Evolutionary conservation across 2,888 invertebrate genomes (phyloP).

Genomic region (Thyatira batis): DNA sequence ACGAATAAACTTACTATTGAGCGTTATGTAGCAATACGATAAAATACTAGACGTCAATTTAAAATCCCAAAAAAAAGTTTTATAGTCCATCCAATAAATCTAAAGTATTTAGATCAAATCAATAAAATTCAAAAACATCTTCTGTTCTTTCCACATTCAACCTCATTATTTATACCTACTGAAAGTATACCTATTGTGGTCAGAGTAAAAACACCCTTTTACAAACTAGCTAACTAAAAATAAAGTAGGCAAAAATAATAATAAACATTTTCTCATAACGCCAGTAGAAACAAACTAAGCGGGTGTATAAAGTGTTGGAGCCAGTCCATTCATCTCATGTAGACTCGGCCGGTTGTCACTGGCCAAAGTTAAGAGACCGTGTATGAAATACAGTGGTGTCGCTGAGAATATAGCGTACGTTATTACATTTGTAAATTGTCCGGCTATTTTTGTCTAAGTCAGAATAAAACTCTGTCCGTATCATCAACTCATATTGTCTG

Average conservation of each 20-base stretch:
- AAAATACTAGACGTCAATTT: too few species aligned
- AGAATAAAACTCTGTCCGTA: background rate
- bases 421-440: constrained; percentile 5
- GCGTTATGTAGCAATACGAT: too few species aligned
- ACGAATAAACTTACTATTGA: too few species aligned
- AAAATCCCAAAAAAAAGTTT: too few species aligned
- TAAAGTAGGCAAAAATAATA: constrained; percentile 5
- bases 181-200: too few species aligned
- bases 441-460: background rate
- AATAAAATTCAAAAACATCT: too few species aligned
- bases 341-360: constrained; percentile 15
- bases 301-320: constrained; percentile 11
- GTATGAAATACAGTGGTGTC: constrained; percentile 30
- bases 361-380: constrained; percentile 27
- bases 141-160: too few species aligned
- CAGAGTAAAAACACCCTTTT: background rate
- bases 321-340: constrained; percentile 27
- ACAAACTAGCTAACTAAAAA: background rate
- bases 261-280: constrained; percentile 11
- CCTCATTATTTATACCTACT: too few species aligned
- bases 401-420: constrained; percentile 9
- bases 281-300: constrained; percentile 17
- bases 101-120: too few species aligned
- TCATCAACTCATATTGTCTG: too few species aligned
- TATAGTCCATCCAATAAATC: too few species aligned